Base-by-base conservation (phyloP, 2,797 vertebrate species). In the Zenarchopterus dispar region DNA sequence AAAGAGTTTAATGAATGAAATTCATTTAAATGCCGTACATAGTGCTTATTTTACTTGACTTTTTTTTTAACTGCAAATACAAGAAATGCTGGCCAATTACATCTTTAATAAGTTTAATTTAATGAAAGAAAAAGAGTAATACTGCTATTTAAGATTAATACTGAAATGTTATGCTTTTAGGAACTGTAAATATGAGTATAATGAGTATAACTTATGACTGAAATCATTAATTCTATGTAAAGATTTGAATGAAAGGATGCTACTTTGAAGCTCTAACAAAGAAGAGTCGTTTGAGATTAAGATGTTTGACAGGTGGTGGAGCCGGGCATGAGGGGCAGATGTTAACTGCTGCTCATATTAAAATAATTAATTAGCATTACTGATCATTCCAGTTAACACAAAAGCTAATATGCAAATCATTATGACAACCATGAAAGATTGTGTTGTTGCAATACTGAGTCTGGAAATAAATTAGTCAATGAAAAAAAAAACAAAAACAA, bases 361-460 rank as follows among this genome's bases (percentile, higher is more conserved):
- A 97, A 96, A 95, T 94, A 95, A 94, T 96, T 97, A 96, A 97
- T 98, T 97, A 97, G 96, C 96, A 97, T 95, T 97, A 96, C 95
- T 93, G 95, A 95, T 95, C 93, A 93, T 95, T 95, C 96, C 96
- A 98, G 98, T 98, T 97, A 97, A 98, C 96, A 98, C 93, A 94
- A 94, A 95, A 93, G 96, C 95, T 97, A 97, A 97, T 97, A 95
- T 96, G 94, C 90, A 96, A 97, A 96, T 95, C 96, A 97, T 97
- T 95, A 96, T n/a, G n/a, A 94, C 91, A 89, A 17, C 71, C 67
- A 51, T 18, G 62, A 63, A 59, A n/a, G 60, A 67, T 0, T 64
- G 70, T 28, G 0, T 26, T 46, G 16, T 61, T 47, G n/a, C 0
- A 42, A 8, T 11, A 28, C 36, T 19, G 36, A 15, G 8, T 13